A percentile compares a stretch with the other conserved stretches of the same genome.
These are phyloP conservation scores for Malthinus seriepunctatus DNA, from an alignment of 2,888 invertebrate genomes.

Conservation along the genomic window DNA sequence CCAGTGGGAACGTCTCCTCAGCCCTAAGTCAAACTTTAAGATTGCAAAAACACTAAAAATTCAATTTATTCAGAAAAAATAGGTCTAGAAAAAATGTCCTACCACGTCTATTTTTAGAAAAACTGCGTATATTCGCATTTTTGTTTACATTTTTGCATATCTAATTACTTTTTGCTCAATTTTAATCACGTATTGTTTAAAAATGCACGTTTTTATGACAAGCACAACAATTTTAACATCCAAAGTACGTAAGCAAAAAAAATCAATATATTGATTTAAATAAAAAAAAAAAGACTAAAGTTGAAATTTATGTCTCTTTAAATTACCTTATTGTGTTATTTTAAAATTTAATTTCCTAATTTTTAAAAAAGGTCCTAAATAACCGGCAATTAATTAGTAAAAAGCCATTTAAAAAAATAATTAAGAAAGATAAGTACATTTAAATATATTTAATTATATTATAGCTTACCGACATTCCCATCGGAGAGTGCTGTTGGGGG, in stretches of 20 bases:
- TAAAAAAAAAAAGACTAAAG: neutral
- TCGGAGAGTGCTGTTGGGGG: conserved; percentile 59
- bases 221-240: conserved; percentile 2
- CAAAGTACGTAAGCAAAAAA: conserved; percentile 20
- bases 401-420: neutral
- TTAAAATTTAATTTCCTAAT: too few relatives aligned
- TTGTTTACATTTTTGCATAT: too few relatives aligned
- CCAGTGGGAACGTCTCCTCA: too few relatives aligned
- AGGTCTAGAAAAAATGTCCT: too few relatives aligned
- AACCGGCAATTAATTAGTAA: neutral
- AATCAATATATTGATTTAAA: conserved; percentile 22
- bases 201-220: neutral
- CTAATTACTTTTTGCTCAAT: too few relatives aligned
- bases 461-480: conserved; percentile 67
- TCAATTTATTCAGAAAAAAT: too few relatives aligned
- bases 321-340: neutral
- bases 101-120: too few relatives aligned
- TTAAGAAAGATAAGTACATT: neutral
- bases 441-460: neutral
- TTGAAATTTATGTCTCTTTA: conserved; percentile 2
- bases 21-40: too few relatives aligned
- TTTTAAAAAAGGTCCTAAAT: neutral
- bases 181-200: too few relatives aligned
- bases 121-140: too few relatives aligned
- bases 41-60: too few relatives aligned